Conservation (phyloP, 2,888 invertebrate genomes). For the Automeris io region DNA sequence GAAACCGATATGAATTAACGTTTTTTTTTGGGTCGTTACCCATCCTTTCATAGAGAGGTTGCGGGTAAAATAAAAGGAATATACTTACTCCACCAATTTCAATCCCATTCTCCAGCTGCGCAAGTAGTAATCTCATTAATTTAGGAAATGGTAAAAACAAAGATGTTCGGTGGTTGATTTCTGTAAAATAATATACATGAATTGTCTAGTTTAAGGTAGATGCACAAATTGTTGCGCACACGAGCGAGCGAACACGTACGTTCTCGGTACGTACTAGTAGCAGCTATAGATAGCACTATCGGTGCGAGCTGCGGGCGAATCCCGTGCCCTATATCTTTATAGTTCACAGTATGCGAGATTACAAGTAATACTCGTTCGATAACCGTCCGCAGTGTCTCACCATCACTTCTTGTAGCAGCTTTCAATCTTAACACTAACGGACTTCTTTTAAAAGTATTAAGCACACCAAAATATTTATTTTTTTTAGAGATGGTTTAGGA, state of each 20-base stretch:
- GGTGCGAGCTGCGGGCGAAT: constrained; percentile 20
- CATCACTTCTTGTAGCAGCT: constrained; percentile 23
- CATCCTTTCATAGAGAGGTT: too few species aligned
- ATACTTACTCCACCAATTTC: too few species aligned
- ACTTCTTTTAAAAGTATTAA: constrained; percentile 62
- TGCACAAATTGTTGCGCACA: constrained; percentile 13
- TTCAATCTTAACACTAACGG: constrained; percentile 34
- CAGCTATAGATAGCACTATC: constrained; percentile 13
- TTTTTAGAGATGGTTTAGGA: constrained; percentile 40
- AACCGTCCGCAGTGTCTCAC: constrained; percentile 30
- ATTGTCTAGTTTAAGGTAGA: constrained; percentile 11
- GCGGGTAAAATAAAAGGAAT: too few species aligned
- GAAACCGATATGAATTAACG: too few species aligned
- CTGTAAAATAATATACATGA: too few species aligned
- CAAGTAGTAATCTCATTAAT: too few species aligned
- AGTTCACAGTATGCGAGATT: background rate
- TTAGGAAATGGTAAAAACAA: too few species aligned
- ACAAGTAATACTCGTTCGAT: constrained; percentile 3
- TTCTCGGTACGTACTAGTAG: constrained; percentile 12
- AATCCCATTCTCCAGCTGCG: too few species aligned
- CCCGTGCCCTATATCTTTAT: constrained; percentile 4
- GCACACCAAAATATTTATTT: constrained; percentile 67
- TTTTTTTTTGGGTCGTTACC: too few species aligned
- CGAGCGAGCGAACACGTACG: constrained; percentile 20
- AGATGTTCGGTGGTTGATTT: too few species aligned